These are phyloP conservation scores for Cyanocitta stelleri DNA, from an alignment of 2,113 vertebrate species.

Conservation along the genomic window DNA sequence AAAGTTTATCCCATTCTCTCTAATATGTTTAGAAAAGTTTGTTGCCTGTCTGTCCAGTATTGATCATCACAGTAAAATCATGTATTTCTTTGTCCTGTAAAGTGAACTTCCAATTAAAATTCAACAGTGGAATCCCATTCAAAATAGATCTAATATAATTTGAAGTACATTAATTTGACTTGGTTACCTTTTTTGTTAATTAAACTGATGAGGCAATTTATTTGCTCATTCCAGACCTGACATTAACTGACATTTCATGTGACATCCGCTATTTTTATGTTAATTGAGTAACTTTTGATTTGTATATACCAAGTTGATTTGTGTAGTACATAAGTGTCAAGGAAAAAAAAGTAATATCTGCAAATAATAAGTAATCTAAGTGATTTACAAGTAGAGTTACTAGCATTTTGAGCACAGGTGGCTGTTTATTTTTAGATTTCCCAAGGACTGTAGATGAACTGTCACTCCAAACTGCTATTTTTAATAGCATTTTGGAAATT, in stretches of 20 bases:
- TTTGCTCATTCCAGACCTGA: constrained; percentile 56
- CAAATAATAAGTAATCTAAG: constrained; percentile 60
- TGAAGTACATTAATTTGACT: constrained; percentile 57
- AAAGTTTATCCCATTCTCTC: not conserved
- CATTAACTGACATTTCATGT: constrained; percentile 68
- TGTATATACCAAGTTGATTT: constrained; percentile 58
- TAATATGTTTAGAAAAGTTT: not conserved
- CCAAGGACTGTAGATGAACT: constrained; percentile 23
- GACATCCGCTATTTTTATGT: constrained; percentile 65
- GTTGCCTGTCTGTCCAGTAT: not conserved
- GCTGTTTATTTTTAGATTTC: constrained; percentile 55
- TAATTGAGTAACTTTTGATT: constrained; percentile 72
- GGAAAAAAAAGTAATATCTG: constrained; percentile 25
- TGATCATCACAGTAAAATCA: not conserved
- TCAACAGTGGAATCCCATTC: constrained; percentile 1
- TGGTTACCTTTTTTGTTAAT: constrained; percentile 62
- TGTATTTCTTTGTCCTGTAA: not conserved
- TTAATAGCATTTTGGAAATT: constrained; percentile 38
- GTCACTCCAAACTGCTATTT: constrained; percentile 43
- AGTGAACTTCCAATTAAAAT: constrained; percentile 45
- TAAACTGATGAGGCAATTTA: constrained; percentile 65
- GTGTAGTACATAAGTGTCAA: constrained; percentile 24
- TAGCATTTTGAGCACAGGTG: constrained; percentile 51
- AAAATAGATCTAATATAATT: constrained; percentile 43
- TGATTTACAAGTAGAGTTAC: constrained; percentile 54